phyloP scores from a whole-genome alignment of 2,797 vertebrate genomes.

The Etheostoma perlongum region DNA sequence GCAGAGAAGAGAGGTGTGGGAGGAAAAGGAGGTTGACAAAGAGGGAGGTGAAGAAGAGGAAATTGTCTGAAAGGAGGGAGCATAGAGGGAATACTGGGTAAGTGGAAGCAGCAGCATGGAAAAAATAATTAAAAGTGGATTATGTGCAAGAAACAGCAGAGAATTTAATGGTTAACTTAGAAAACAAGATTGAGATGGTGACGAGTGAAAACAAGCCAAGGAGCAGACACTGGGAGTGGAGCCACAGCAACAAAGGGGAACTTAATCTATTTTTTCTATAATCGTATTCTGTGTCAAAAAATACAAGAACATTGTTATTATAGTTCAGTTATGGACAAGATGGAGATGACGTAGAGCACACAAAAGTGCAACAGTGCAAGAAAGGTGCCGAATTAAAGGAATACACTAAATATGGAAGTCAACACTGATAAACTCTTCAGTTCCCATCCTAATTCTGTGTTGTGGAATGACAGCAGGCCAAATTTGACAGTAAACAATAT shows the following conservation, averaged over 20 bases:
- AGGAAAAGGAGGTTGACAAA: conserved; percentile 10
- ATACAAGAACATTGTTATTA: not conserved
- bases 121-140: conserved; percentile 17
- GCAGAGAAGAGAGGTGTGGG: conserved; percentile 29
- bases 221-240: conserved; percentile 8
- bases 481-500: too few relatives aligned
- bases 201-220: conserved; percentile 15
- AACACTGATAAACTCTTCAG: not conserved
- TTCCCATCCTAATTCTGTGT: not conserved
- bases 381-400: not conserved
- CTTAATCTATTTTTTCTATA: not conserved
- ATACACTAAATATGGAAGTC: not conserved
- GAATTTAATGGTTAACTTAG: conserved; percentile 18
- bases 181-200: conserved; percentile 26
- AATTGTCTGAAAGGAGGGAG: conserved; percentile 1
- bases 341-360: not conserved
- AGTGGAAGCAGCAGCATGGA: conserved; percentile 1
- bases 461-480: not conserved
- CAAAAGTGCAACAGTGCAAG: not conserved
- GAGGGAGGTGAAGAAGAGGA: conserved; percentile 3
- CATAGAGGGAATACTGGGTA: not conserved
- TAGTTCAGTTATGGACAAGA: not conserved
- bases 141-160: conserved; percentile 20
- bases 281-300: not conserved
- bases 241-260: not conserved